These are phyloP conservation scores for Periplaneta americana DNA, from an alignment of 1,140 invertebrate genomes.

Conservation along the genomic window DNA sequence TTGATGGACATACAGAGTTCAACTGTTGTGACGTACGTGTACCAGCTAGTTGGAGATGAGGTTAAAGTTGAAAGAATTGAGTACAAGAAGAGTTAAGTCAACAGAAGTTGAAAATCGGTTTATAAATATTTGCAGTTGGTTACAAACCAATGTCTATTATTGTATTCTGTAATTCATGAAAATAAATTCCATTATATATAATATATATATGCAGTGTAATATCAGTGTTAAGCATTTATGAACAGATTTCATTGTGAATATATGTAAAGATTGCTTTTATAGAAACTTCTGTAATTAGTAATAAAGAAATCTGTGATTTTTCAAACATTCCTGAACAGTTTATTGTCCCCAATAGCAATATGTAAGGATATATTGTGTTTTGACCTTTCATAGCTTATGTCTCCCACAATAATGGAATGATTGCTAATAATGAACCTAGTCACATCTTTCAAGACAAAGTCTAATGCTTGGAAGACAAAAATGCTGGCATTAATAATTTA, in stretches of 20 bases:
- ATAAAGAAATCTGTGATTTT: too few relatives aligned
- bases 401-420: too few relatives aligned
- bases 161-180: neutral
- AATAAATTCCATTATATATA: neutral
- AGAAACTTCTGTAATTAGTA: neutral
- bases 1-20: slow-evolving; percentile 98
- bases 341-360: too few relatives aligned
- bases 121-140: neutral
- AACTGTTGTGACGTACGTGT: slow-evolving; percentile 97
- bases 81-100: slow-evolving; percentile 78
- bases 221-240: neutral
- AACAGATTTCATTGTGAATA: neutral
- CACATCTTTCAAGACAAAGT: too few relatives aligned
- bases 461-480: too few relatives aligned
- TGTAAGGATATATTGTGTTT: too few relatives aligned
- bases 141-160: neutral
- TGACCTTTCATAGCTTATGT: too few relatives aligned
- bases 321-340: too few relatives aligned
- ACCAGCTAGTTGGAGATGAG: slow-evolving; percentile 94
- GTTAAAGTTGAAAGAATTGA: slow-evolving; percentile 99
- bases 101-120: neutral
- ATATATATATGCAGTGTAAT: neutral
- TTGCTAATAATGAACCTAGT: too few relatives aligned
- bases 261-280: neutral
- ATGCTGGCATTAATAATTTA: too few relatives aligned